phyloP scores from a whole-genome alignment of 1,140 invertebrate genomes.

The Procambarus virginalis region DNA sequence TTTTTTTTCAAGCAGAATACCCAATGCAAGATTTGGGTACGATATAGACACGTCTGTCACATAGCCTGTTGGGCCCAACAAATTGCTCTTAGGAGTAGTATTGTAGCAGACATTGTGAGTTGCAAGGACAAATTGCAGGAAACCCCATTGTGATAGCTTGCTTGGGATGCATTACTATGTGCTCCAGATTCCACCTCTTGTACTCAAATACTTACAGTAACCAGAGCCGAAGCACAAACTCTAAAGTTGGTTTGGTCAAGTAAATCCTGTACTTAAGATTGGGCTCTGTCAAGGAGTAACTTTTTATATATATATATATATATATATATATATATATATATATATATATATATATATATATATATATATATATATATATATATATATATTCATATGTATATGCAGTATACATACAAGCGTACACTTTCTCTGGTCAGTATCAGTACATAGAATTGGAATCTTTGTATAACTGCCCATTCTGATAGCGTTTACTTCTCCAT shows the following conservation, averaged over 20 bases:
- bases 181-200: constrained; percentile 5
- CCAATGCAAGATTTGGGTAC: neutral
- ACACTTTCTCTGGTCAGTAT: neutral
- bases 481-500: neutral
- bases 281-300: neutral
- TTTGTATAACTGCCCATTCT: neutral
- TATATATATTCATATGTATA: too few relatives aligned
- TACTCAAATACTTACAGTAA: neutral
- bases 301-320: too few relatives aligned
- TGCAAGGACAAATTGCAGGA: constrained; percentile 23
- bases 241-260: neutral
- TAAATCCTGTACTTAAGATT: neutral
- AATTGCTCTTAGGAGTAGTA: constrained; percentile 3
- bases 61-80: neutral
- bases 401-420: neutral
- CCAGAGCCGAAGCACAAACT: neutral
- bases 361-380: too few relatives aligned
- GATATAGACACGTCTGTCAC: constrained; percentile 7
- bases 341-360: too few relatives aligned
- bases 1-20: neutral
- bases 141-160: constrained; percentile 45
- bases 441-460: neutral
- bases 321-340: too few relatives aligned
- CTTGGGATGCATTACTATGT: constrained; percentile 32
- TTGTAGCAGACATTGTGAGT: constrained; percentile 9